Percentiles rank a stretch among this genome's conserved stretches.
Conservation (phyloP, 2,113 vertebrate species). For the Heterotilapia buettikoferi region DNA sequence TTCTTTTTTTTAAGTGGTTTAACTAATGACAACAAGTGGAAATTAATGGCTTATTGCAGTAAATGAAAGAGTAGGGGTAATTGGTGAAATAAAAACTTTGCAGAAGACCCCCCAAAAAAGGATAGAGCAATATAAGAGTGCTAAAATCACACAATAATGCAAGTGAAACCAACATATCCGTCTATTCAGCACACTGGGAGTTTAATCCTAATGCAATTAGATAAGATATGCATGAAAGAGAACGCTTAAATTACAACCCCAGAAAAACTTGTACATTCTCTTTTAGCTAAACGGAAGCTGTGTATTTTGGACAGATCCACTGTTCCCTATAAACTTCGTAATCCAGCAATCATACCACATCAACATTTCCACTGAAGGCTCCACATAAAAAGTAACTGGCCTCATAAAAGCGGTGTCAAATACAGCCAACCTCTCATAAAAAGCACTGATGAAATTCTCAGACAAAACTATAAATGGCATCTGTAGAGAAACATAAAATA, state of each 20-base stretch:
- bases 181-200: background rate
- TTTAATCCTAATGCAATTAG: background rate
- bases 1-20: slow-evolving; percentile 73
- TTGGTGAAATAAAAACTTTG: slow-evolving; percentile 59
- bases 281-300: background rate
- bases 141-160: background rate
- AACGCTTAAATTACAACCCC: background rate
- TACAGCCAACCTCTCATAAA: slow-evolving; percentile 47
- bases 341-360: slow-evolving; percentile 37
- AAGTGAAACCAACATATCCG: fast-evolving
- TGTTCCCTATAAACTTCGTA: slow-evolving; percentile 30
- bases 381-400: slow-evolving; percentile 53
- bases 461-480: slow-evolving; percentile 55
- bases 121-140: fast-evolving
- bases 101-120: background rate
- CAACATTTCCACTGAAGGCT: slow-evolving; percentile 56
- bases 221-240: background rate
- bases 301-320: background rate
- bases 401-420: slow-evolving; percentile 52
- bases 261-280: background rate
- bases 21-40: slow-evolving; percentile 79
- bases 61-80: slow-evolving; percentile 65
- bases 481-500: slow-evolving; percentile 27
- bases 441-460: slow-evolving; percentile 49
- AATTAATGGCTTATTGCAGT: slow-evolving; percentile 77